Percentiles rank a stretch among this genome's conserved stretches.
phyloP scores from a whole-genome alignment of 2,113 vertebrate species.

The Poeciliopsis retropinna region DNA sequence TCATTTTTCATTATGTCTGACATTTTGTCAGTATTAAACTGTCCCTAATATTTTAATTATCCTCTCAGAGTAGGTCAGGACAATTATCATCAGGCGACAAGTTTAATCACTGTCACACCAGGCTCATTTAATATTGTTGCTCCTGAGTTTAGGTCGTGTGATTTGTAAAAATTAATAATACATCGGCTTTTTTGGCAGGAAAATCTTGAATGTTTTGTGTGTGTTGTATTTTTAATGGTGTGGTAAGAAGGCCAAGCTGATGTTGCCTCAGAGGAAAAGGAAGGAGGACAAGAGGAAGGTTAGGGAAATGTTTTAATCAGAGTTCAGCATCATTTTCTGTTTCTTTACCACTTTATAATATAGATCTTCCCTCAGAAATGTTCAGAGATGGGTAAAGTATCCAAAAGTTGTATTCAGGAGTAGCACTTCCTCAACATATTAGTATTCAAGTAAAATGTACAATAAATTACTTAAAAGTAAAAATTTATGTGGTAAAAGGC shows the following conservation, averaged over 20 bases:
- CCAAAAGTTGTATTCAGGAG: no score
- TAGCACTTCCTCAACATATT: no score
- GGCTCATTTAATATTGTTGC: not conserved
- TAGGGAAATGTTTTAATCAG: not conserved
- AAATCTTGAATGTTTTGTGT: not conserved
- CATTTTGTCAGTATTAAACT: conserved; percentile 5
- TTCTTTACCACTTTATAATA: no score
- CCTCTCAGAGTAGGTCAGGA: not conserved
- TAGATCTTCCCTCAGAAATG: no score
- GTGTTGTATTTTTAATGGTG: conserved; percentile 7
- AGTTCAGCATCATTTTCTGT: not conserved
- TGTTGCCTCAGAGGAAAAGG: not conserved
- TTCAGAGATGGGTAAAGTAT: no score
- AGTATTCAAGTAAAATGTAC: no score
- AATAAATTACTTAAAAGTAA: no score
- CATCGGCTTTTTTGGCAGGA: conserved; percentile 6
- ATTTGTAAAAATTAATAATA: conserved; percentile 28
- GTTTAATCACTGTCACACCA: conserved; percentile 2
- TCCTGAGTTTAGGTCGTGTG: conserved; percentile 1
- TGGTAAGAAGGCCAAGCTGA: conserved; percentile 1
- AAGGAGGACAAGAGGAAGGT: not conserved
- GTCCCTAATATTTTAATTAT: conserved; percentile 1
- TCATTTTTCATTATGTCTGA: not conserved
- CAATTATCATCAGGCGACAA: conserved; percentile 7
- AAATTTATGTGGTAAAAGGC: no score